A percentile compares a stretch with the other conserved stretches of the same genome.
Evolutionary conservation across 2,888 invertebrate genomes (phyloP).

Genomic region (Xestia rhomboidea): DNA sequence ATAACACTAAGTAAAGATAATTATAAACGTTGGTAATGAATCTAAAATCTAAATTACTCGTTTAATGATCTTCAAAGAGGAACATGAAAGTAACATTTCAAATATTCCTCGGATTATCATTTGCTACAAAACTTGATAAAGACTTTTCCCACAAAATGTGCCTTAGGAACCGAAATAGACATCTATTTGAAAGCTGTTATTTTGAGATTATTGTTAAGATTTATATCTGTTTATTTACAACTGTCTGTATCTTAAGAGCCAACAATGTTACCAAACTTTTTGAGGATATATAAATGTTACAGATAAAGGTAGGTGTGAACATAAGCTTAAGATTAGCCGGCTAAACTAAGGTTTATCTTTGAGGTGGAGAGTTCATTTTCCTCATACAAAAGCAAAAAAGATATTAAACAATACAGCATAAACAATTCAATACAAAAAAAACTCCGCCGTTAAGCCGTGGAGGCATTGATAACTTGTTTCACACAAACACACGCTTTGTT

Average conservation of each 20-base stretch:
- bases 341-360: too few species aligned
- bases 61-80: constrained; percentile 37
- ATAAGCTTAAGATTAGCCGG: too few species aligned
- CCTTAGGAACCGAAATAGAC: constrained; percentile 18
- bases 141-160: constrained; percentile 25
- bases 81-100: constrained; percentile 44
- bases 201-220: background rate
- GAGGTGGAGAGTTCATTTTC: background rate
- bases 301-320: too few species aligned
- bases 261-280: background rate
- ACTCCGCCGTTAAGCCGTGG: constrained; percentile 12
- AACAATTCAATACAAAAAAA: background rate
- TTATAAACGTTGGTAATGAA: constrained; percentile 7
- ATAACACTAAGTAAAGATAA: too few species aligned
- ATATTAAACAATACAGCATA: background rate
- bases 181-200: constrained; percentile 2
- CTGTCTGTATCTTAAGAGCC: background rate
- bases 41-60: constrained; percentile 26
- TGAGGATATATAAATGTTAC: background rate
- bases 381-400: constrained; percentile 1
- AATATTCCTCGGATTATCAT: constrained; percentile 32
- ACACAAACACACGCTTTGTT: background rate
- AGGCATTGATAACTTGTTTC: constrained; percentile 7
- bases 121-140: constrained; percentile 34
- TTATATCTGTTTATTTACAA: background rate